Evolutionary conservation across 2,888 invertebrate genomes (phyloP).

Genomic region (Auanema sp.): DNA sequence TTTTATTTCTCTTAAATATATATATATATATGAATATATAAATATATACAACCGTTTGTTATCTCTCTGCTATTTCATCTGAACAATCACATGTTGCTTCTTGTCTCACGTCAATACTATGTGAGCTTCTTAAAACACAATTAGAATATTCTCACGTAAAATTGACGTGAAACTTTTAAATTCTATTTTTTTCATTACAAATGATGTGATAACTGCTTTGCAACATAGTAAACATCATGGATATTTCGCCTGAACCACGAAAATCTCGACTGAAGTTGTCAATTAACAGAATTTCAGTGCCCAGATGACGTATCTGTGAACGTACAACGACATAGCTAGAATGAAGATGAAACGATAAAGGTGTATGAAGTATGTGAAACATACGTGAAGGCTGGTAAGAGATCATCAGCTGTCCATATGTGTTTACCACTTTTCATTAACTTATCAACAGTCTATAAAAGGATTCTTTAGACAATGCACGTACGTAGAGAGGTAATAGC

Average conservation of each 20-base stretch:
- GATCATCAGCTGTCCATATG: conserved; percentile 14
- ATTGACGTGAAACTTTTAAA: conserved; percentile 6
- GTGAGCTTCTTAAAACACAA: no score
- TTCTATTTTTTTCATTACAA: conserved; percentile 19
- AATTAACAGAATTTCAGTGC: conserved; percentile 17
- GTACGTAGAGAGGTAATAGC: no score
- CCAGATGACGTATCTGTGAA: conserved; percentile 18
- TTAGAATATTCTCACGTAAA: no score
- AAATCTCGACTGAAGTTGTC: conserved; percentile 19
- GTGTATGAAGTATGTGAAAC: not conserved
- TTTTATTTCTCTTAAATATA: conserved; percentile 6
- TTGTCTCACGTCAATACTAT: no score
- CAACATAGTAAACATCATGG: conserved; percentile 16
- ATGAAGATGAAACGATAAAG: not conserved
- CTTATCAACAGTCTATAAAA: no score
- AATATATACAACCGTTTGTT: no score
- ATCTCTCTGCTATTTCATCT: not conserved
- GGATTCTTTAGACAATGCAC: no score
- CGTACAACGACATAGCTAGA: conserved; percentile 23
- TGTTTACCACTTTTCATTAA: conserved; percentile 6
- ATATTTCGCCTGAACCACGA: conserved; percentile 14
- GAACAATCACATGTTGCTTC: no score
- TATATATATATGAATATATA: not conserved
- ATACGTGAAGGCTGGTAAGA: conserved; percentile 20
- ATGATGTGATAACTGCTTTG: conserved; percentile 18